Conservation (phyloP, 2,113 vertebrate species). For the Hystrix brachyura region DNA sequence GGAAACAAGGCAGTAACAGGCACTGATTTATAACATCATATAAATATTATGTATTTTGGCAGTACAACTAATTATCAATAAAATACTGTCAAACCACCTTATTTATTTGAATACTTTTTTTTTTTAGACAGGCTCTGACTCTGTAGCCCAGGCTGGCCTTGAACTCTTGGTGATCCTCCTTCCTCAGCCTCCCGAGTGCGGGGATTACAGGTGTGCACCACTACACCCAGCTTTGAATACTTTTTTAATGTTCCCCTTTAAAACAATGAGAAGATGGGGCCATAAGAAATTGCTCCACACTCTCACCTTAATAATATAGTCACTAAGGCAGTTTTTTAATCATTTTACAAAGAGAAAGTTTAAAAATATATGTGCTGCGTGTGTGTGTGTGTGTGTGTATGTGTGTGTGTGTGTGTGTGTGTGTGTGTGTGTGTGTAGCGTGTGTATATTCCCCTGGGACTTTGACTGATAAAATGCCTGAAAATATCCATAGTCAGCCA, state of each 20-base stretch:
- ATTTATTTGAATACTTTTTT: constrained; percentile 18
- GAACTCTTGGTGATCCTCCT: too few species aligned
- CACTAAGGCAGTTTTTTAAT: not conserved
- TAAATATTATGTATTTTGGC: not conserved
- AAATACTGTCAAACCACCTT: not conserved
- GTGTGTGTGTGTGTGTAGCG: too few species aligned
- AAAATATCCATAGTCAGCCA: not conserved
- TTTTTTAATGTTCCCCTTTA: not conserved
- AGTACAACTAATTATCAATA: not conserved
- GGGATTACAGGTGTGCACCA: too few species aligned
- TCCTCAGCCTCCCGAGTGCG: too few species aligned
- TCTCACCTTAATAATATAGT: not conserved
- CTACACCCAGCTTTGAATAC: too few species aligned
- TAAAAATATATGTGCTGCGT: too few species aligned
- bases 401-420: not conserved
- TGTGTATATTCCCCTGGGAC: too few species aligned
- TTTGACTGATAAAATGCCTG: not conserved
- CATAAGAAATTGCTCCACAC: not conserved
- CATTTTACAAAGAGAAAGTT: not conserved
- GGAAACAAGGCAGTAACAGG: constrained; percentile 12
- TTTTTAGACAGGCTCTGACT: too few species aligned
- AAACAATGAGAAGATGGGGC: not conserved
- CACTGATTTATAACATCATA: constrained; percentile 29
- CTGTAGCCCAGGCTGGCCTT: too few species aligned
- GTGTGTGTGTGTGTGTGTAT: too few species aligned